These are phyloP conservation scores for Ceuthmochares aereus DNA, from an alignment of 2,113 vertebrate species.

Conservation along the genomic window DNA sequence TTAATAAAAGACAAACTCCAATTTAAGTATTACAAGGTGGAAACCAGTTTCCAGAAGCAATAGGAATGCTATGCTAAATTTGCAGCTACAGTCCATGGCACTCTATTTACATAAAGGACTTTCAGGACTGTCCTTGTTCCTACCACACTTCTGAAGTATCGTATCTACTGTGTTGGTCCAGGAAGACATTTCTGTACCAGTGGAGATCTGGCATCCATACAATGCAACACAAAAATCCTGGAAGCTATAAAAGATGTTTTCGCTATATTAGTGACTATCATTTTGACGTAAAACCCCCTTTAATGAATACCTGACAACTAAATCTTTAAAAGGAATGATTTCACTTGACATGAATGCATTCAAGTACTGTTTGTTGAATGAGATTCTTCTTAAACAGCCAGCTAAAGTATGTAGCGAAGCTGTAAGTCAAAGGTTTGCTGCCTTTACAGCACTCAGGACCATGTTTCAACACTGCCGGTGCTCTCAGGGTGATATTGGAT, in stretches of 20 bases:
- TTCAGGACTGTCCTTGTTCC: background rate
- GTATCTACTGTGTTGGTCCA: background rate
- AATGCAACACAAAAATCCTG: conserved; percentile 7
- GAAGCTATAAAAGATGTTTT: conserved; percentile 71
- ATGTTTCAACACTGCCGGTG: accelerated
- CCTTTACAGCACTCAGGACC: background rate
- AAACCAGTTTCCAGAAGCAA: background rate
- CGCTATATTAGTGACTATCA: conserved; percentile 75
- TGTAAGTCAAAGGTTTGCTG: background rate
- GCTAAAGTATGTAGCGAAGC: conserved; percentile 40
- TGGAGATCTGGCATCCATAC: background rate
- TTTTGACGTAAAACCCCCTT: conserved; percentile 74
- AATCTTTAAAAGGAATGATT: conserved; percentile 73
- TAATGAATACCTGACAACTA: conserved; percentile 83
- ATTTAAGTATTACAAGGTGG: background rate
- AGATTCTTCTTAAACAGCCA: conserved; percentile 64
- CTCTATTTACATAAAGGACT: background rate
- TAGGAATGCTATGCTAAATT: background rate
- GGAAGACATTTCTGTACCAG: background rate
- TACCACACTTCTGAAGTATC: background rate
- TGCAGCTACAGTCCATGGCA: background rate
- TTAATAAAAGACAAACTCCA: background rate
- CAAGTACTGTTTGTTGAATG: conserved; percentile 71
- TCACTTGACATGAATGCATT: conserved; percentile 73
- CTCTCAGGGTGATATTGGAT: background rate